phyloP scores from a whole-genome alignment of 2,113 vertebrate genomes.

The Thalassoma bifasciatum region DNA sequence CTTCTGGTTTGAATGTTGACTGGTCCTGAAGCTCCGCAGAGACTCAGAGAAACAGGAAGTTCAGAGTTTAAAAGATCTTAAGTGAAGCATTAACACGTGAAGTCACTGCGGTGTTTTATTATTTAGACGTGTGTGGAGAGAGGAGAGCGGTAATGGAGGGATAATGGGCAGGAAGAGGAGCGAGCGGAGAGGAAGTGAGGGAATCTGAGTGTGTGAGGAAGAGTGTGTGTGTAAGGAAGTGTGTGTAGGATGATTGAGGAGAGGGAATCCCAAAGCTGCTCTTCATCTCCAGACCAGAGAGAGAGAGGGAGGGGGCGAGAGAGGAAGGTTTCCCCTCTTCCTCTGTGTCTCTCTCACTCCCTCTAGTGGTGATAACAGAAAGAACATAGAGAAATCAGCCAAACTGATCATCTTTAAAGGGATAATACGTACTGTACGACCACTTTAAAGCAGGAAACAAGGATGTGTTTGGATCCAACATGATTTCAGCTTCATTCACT shows the following conservation, averaged over 20 bases:
- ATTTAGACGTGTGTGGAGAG: neutral
- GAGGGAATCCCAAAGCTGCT: constrained; percentile 22
- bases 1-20: neutral
- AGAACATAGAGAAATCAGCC: too few species aligned
- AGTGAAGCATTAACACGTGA: constrained; percentile 20
- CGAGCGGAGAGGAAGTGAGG: too few species aligned
- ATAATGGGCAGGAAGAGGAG: neutral
- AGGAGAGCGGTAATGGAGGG: neutral
- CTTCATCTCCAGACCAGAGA: neutral
- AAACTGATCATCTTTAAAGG: too few species aligned
- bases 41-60: neutral
- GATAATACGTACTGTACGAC: too few species aligned
- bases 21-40: neutral
- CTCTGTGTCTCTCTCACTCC: neutral
- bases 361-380: neutral
- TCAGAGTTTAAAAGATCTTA: constrained; percentile 14
- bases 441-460: too few species aligned
- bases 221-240: neutral
- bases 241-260: neutral
- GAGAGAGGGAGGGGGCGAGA: too few species aligned
- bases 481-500: too few species aligned
- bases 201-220: neutral
- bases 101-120: neutral
- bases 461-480: too few species aligned
- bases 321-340: neutral